These are phyloP conservation scores for Monodelphis domestica DNA, from an alignment of 2,797 vertebrate species.

Conservation along the genomic window DNA sequence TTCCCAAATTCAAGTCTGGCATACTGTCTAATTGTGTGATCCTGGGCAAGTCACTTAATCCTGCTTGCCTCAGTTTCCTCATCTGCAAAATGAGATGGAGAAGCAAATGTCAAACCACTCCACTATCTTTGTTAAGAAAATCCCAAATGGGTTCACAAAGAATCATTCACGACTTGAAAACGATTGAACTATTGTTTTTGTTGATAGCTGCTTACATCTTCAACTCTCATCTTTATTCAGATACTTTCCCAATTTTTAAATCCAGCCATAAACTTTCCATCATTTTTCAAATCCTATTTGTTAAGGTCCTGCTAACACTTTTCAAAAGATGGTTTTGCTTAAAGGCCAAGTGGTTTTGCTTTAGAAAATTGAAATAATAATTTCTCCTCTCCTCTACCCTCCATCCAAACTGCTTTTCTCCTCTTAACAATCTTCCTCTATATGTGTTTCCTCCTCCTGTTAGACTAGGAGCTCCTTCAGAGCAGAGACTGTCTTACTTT, in stretches of 20 bases:
- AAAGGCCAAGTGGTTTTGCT: not conserved
- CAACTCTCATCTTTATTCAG: not conserved
- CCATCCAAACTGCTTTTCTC: not conserved
- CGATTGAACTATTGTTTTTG: not conserved
- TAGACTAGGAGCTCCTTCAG: not conserved
- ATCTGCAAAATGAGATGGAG: not conserved
- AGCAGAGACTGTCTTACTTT: not conserved
- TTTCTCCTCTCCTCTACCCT: not conserved
- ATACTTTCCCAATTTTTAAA: not conserved
- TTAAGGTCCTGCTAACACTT: not conserved
- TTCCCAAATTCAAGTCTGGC: not conserved
- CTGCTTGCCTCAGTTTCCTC: not conserved
- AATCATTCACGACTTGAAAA: not conserved
- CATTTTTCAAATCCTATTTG: not conserved
- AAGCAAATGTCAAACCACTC: not conserved
- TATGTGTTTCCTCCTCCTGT: not conserved
- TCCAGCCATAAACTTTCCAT: not conserved
- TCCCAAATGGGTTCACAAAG: not conserved
- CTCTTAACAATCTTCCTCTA: not conserved
- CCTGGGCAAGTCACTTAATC: not conserved
- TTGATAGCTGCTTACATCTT: not conserved
- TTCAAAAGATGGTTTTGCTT: not conserved
- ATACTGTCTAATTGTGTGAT: not conserved
- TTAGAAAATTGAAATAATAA: not conserved
- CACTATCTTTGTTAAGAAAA: not conserved